Evolutionary conservation across 64 coral and sea anemone genomes (phyloP), one percentile per base, ranked within the genome.

Genomic region (Astreopora myriophthalma): DNA sequence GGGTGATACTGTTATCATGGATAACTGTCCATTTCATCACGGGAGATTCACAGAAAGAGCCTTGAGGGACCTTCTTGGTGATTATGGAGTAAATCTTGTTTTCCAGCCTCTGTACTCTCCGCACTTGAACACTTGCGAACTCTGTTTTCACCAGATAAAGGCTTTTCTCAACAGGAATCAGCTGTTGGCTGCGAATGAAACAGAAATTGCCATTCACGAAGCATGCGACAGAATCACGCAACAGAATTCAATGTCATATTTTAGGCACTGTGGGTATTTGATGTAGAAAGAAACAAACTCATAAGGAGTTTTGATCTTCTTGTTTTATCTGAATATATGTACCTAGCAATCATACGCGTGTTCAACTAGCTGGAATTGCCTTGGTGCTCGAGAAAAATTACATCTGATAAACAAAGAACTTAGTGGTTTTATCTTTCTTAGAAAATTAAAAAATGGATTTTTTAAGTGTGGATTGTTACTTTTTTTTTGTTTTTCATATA

Each of bases 251-350:
- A 19, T 32, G 7, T 57, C 32, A 20, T 90, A 90, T 46, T 77
- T 90, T 22, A 90, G 72, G 28, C 87, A 89, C 55, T 89, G 87
- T 89, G 87, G 73, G 3, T 89, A 89, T 89, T 1, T 89, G 16
- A 73, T 73, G 20, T 73, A 42, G 30, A 71, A 0, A 67, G 27
- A n/a, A n/a, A n/a, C n/a, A 67, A 26, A 6, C 8, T 67, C 23
- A 67, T 46, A 46, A 46, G 42, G 42, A 30, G 63, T 9, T 67
- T 46, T 4, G 11, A 46, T 46, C 42, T 4, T 46, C 42, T 46
- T 46, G 11, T 46, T 46, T 46, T 46, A 46, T 46, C 4, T 11
- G 42, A 46, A 46, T n/a, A n/a, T n/a, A n/a, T n/a, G n/a, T n/a
- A n/a, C n/a, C n/a, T n/a, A n/a, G n/a, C n/a, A n/a, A n/a, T n/a